phyloP scores from a whole-genome alignment of 2,888 invertebrate genomes.

The Microplitis manilae region DNA sequence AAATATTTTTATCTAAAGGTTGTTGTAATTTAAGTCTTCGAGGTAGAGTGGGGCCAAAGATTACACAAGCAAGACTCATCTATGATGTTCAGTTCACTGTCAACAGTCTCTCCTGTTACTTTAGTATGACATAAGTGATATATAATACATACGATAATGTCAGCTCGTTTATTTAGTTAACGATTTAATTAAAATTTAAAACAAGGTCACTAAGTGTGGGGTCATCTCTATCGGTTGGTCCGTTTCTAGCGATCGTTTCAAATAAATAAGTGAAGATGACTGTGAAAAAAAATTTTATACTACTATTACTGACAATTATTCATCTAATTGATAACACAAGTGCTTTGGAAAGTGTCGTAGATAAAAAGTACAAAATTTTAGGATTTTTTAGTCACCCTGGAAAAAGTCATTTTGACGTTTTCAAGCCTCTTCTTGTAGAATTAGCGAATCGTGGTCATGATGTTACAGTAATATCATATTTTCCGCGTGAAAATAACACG shows the following conservation, averaged over 20 bases:
- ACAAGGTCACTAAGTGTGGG: background rate
- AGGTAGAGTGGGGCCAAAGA: conserved; percentile 33
- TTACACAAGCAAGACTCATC: conserved; percentile 29
- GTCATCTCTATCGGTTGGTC: no score
- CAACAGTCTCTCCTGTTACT: conserved; percentile 2
- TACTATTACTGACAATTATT: background rate
- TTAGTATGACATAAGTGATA: background rate
- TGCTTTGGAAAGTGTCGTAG: background rate
- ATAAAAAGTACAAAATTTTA: conserved; percentile 63
- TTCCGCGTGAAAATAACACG: conserved; percentile 69
- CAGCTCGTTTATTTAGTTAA: background rate
- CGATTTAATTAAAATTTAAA: background rate
- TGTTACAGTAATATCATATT: conserved; percentile 79
- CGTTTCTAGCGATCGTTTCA: no score
- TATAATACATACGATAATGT: no score
- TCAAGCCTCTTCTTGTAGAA: conserved; percentile 75
- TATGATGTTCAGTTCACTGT: conserved; percentile 18
- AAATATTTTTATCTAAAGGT: conserved; percentile 2
- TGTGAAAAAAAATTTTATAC: background rate
- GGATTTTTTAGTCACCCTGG: conserved; percentile 80
- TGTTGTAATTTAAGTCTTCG: conserved; percentile 2
- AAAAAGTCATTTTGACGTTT: conserved; percentile 81
- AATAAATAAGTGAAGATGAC: background rate
- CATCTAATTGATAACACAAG: background rate
- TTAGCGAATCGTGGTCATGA: conserved; percentile 78